Conservation (phyloP, 2,888 invertebrate genomes). For the Lasioglossum vierecki region DNA sequence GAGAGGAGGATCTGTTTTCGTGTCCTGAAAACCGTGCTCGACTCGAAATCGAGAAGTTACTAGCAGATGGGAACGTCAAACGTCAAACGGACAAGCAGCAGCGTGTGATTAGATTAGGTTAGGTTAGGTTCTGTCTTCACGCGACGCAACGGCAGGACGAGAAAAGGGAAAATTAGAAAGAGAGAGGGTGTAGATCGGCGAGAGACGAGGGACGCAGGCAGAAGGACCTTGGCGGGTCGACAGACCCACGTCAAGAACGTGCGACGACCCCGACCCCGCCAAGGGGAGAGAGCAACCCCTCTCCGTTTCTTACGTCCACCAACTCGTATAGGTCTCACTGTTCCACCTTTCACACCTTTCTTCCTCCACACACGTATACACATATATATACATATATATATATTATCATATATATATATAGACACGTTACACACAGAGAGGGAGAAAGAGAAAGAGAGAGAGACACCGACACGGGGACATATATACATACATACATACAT, state of each 20-base stretch:
- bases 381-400: not conserved
- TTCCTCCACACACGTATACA: not conserved
- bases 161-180: conserved; percentile 28
- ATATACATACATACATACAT: not conserved
- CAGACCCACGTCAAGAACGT: conserved; percentile 81
- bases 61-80: not conserved
- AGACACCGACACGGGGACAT: not conserved
- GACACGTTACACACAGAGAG: not conserved
- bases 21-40: not conserved
- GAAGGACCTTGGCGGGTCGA: conserved; percentile 81
- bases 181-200: conserved; percentile 40
- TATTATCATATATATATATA: not conserved
- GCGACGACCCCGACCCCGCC: conserved; percentile 81
- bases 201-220: conserved; percentile 54
- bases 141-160: not conserved
- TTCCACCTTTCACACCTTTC: conserved; percentile 49
- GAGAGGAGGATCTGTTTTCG: conserved; percentile 37
- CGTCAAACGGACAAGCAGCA: conserved; percentile 35
- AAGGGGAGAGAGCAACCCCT: conserved; percentile 53
- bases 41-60: not conserved
- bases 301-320: conserved; percentile 45
- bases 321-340: conserved; percentile 34
- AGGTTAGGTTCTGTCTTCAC: conserved; percentile 1
- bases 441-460: not conserved
- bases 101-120: conserved; percentile 48